These are phyloP conservation scores for Tachycineta bicolor DNA, from an alignment of 2,113 vertebrate genomes.

Conservation along the genomic window DNA sequence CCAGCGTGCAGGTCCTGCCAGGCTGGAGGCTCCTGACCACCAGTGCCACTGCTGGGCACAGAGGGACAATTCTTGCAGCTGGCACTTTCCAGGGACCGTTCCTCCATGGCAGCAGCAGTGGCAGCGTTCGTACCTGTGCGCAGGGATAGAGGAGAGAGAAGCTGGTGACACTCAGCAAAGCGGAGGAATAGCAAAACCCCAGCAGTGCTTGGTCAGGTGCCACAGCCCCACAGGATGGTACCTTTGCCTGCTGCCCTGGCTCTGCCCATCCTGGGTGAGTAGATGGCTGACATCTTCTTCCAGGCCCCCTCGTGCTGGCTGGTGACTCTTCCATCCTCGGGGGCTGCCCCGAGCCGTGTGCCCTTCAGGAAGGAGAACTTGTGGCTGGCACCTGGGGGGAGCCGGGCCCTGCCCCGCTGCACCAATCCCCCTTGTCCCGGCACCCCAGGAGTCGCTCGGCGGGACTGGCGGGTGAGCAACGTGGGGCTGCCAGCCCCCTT, in stretches of 20 bases:
- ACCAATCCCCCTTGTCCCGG: not conserved
- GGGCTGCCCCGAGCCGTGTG: constrained; percentile 32
- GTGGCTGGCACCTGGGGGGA: constrained; percentile 53
- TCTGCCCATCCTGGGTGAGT: constrained; percentile 81
- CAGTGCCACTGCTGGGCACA: not conserved
- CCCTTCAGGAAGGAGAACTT: constrained; percentile 81
- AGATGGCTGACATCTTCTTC: constrained; percentile 79
- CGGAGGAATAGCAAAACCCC: not conserved
- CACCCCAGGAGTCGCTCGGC: not conserved
- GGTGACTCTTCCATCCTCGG: constrained; percentile 10
- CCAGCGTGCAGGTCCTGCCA: constrained; percentile 69
- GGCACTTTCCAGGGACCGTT: constrained; percentile 3
- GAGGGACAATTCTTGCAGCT: constrained; percentile 3
- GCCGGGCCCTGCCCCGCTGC: not conserved
- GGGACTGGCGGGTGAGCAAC: not conserved
- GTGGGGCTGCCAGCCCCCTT: not conserved
- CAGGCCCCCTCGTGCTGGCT: constrained; percentile 79
- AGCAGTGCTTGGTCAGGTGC: not conserved
- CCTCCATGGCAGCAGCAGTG: not conserved
- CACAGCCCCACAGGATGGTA: not conserved
- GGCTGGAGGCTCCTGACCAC: constrained; percentile 33
- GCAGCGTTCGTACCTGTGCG: constrained; percentile 52
- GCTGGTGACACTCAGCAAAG: fast-evolving
- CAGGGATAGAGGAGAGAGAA: not conserved
- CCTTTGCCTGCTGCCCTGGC: constrained; percentile 77